Conservation (phyloP, 2,113 vertebrate species). For the Tyto alba region DNA sequence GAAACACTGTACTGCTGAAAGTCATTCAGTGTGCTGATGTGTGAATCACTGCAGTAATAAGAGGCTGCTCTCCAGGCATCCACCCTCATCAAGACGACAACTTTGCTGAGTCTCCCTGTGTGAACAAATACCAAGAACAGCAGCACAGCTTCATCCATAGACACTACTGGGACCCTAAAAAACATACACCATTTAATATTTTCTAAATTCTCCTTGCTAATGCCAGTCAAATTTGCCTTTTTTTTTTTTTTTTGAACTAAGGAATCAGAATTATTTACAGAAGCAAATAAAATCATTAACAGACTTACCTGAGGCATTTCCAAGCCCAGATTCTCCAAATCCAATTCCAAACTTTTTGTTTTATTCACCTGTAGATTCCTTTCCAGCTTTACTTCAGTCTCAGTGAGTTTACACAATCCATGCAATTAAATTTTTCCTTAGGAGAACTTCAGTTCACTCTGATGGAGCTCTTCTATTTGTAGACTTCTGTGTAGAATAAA, state of each 20-base stretch:
- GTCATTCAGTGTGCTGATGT: constrained; percentile 7
- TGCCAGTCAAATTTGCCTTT: background rate
- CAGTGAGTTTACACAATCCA: constrained; percentile 68
- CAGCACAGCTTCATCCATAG: background rate
- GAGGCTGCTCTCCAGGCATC: constrained; percentile 37
- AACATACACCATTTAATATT: background rate
- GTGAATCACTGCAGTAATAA: constrained; percentile 54
- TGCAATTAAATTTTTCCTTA: constrained; percentile 63
- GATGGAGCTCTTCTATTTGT: constrained; percentile 52
- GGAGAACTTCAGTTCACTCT: constrained; percentile 64
- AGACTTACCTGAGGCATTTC: constrained; percentile 98
- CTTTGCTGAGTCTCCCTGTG: background rate
- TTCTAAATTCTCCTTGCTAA: background rate
- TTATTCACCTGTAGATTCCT: constrained; percentile 78
- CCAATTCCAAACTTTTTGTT: constrained; percentile 82
- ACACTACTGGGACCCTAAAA: background rate
- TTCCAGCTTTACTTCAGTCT: constrained; percentile 78
- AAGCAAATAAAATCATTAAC: background rate
- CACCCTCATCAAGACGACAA: background rate
- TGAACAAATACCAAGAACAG: background rate
- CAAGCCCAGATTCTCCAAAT: constrained; percentile 84
- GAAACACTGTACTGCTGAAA: constrained; percentile 25
- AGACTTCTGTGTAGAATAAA: constrained; percentile 62
- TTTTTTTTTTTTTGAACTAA: background rate
- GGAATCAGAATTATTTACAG: background rate